Evolutionary conservation across 23 tunicate genomes (phyloP), one percentile per base, ranked within the genome.

Genomic region (Halocynthia aurantium): DNA sequence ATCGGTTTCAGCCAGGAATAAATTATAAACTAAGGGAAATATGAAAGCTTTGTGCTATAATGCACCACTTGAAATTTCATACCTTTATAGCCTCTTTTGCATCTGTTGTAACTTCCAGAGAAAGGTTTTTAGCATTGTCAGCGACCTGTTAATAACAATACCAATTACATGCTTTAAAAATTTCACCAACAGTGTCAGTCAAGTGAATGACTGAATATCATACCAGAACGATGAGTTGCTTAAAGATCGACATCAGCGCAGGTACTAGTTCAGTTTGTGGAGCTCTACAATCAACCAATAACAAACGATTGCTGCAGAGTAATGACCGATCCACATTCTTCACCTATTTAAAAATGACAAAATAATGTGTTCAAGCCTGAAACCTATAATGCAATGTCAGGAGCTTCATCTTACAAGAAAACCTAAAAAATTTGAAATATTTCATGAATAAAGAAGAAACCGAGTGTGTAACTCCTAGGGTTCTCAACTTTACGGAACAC

Each of bases 201-300:
- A 13, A 52, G n/a, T 51, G 2, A 73, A 15, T n/a, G 4, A 21
- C 22, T 21, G 18, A 17, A 8, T 13, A 9, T 66, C 82, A 40
- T 67, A 89, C 96, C 82, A 81, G 73, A n/a, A 55, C 15, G 40
- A 89, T 85, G 10, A 89, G 81, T 61, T 89, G 87, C 67, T 84
- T 84, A 83, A 89, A 89, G 6, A 89, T 84, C 50, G 69, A 51
- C 53, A 82, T 81, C 49, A 89, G 82, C 2, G 78, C 88, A 20
- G 96, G 87, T 10, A 80, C 76, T 49, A 84, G 83, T 7, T 54
- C 57, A 11, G 68, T 69, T 52, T 80, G 52, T 4, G 88, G 88
- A 10, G 44, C 40, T 58, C 83, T 65, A 65, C 85, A 86, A 61
- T 89, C 88, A 18, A 80, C 96, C 67, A 72, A 79, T 19, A 89